Conservation (phyloP, 1,140 invertebrate genomes). For the Oreohelix idahoensis region DNA sequence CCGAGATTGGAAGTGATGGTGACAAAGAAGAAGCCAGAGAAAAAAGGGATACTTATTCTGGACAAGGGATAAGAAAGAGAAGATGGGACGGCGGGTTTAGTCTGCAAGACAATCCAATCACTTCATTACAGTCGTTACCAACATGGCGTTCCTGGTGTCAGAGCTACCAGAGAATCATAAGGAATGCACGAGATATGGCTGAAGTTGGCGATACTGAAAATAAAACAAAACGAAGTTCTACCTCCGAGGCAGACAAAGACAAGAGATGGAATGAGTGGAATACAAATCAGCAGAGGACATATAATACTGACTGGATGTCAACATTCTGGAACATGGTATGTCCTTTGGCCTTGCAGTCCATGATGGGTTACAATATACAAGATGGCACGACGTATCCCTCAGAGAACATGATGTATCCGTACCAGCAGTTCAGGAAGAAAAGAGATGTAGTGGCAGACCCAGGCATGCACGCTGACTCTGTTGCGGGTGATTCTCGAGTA, state of each 20-base stretch:
- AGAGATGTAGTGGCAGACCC: not conserved
- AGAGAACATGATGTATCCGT: not conserved
- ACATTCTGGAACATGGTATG: not conserved
- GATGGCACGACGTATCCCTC: not conserved
- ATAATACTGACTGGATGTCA: not conserved
- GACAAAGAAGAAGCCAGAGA: not conserved
- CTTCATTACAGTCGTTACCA: not conserved
- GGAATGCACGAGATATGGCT: not conserved
- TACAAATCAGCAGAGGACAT: not conserved
- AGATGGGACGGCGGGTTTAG: not conserved
- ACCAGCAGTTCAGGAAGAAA: not conserved
- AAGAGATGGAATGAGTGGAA: conserved; percentile 17
- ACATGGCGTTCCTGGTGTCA: not conserved
- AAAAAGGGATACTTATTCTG: not conserved
- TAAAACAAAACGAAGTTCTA: not conserved
- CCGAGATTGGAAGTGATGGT: not conserved
- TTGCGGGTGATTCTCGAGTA: not conserved
- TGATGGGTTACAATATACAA: not conserved
- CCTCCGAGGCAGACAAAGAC: not conserved
- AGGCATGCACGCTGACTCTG: not conserved
- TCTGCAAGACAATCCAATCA: not conserved
- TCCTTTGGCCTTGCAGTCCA: not conserved
- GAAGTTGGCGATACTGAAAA: not conserved
- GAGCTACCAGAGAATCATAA: not conserved
- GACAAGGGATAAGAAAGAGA: not conserved